Conservation (phyloP, 1,140 invertebrate genomes). For the Mactra quadrangularis region DNA sequence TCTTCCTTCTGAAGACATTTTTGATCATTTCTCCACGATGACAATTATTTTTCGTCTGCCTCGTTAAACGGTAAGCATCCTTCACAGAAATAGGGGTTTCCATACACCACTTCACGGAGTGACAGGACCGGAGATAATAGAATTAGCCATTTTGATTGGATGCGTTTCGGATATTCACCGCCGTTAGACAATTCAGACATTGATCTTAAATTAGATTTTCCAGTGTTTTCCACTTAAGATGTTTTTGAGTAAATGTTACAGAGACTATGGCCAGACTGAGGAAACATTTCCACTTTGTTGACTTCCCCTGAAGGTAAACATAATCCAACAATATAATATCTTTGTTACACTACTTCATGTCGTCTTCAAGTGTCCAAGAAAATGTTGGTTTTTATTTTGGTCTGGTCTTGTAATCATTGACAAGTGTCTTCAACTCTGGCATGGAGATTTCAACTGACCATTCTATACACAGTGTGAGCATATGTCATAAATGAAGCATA, state of each 20-base stretch:
- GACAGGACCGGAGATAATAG: constrained; percentile 36
- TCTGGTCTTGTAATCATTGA: no score
- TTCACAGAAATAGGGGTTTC: constrained; percentile 44
- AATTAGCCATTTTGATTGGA: constrained; percentile 61
- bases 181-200: constrained; percentile 38
- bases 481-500: no score
- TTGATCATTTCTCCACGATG: constrained; percentile 53
- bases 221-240: constrained; percentile 48
- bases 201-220: constrained; percentile 63
- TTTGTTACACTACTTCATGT: no score
- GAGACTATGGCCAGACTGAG: not conserved
- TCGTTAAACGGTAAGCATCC: constrained; percentile 59
- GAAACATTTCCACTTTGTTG: not conserved
- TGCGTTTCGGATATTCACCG: constrained; percentile 35
- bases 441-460: no score
- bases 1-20: constrained; percentile 46
- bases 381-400: no score
- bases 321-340: no score
- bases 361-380: no score
- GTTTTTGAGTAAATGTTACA: constrained; percentile 56
- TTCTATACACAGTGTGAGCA: no score
- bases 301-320: no score
- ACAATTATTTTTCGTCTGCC: constrained; percentile 61
- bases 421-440: no score
- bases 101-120: constrained; percentile 60